Evolutionary conservation across 2,888 invertebrate species (phyloP).

Genomic region (Ophion ellenae): DNA sequence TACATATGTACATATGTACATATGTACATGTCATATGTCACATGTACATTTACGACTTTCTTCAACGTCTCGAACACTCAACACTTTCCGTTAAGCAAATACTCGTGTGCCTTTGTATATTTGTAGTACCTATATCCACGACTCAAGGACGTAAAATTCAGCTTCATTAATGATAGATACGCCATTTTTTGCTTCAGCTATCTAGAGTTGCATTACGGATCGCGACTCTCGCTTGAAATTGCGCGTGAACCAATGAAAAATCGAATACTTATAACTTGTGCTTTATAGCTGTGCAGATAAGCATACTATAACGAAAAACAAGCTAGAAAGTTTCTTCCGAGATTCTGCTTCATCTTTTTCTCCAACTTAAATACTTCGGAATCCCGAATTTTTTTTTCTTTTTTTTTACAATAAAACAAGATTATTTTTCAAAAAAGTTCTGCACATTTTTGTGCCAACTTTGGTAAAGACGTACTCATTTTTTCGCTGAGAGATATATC

Average conservation of each 20-base stretch:
- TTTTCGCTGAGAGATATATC: no score
- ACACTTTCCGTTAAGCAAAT: constrained; percentile 58
- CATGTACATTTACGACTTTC: constrained; percentile 34
- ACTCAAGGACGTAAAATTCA: not conserved
- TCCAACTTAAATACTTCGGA: not conserved
- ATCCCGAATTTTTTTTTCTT: not conserved
- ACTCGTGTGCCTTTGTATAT: not conserved
- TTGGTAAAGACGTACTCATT: no score
- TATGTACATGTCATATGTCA: constrained; percentile 26
- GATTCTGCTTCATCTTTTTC: constrained; percentile 7
- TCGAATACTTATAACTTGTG: constrained; percentile 20
- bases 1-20: no score
- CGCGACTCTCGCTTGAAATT: constrained; percentile 6
- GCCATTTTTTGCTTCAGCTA: not conserved
- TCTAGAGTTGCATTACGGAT: not conserved
- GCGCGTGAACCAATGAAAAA: constrained; percentile 9
- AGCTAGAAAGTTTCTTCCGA: constrained; percentile 23
- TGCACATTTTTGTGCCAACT: no score
- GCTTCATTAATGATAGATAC: not conserved
- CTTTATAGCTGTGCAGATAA: not conserved
- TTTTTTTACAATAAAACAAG: no score
- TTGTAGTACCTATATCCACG: not conserved
- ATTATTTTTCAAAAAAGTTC: no score
- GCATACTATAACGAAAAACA: constrained; percentile 21
- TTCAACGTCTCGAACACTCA: constrained; percentile 32